Conservation (phyloP, 2,888 invertebrate genomes). For the Seladonia tumulorum region DNA sequence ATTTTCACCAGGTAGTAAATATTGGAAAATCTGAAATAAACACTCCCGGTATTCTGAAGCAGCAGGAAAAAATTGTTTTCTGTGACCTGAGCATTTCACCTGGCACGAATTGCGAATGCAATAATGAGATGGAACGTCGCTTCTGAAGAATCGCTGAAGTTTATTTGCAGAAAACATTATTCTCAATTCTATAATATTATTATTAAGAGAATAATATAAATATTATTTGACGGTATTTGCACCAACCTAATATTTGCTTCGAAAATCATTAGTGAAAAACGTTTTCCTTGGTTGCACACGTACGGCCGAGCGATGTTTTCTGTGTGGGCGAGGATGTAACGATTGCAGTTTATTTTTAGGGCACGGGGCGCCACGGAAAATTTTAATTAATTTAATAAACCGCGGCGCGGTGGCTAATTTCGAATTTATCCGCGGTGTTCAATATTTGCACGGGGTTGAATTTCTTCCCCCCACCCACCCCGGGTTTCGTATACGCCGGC, state of each 20-base stretch:
- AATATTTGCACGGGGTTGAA: constrained; percentile 13
- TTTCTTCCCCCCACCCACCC: background rate
- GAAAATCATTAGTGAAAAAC: background rate
- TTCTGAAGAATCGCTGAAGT: too few relatives aligned
- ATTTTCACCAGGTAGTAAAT: too few relatives aligned
- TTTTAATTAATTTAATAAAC: constrained; percentile 23
- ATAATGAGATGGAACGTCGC: too few relatives aligned
- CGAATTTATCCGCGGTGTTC: background rate
- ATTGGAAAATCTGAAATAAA: too few relatives aligned
- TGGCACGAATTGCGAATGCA: too few relatives aligned
- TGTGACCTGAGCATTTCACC: too few relatives aligned
- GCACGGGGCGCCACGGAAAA: background rate
- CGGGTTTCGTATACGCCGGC: background rate
- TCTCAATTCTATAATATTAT: too few relatives aligned
- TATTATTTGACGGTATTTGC: background rate
- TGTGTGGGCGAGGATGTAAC: background rate
- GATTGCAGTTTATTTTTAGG: background rate
- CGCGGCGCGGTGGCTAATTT: constrained; percentile 1
- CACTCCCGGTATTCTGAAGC: too few relatives aligned
- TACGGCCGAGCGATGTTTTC: background rate
- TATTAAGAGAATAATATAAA: too few relatives aligned
- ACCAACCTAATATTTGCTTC: background rate
- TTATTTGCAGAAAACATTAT: too few relatives aligned
- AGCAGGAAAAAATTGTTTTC: too few relatives aligned
- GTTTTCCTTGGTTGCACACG: background rate